phyloP scores from a whole-genome alignment of 2,888 invertebrate genomes.

The Drosophila quinaria region DNA sequence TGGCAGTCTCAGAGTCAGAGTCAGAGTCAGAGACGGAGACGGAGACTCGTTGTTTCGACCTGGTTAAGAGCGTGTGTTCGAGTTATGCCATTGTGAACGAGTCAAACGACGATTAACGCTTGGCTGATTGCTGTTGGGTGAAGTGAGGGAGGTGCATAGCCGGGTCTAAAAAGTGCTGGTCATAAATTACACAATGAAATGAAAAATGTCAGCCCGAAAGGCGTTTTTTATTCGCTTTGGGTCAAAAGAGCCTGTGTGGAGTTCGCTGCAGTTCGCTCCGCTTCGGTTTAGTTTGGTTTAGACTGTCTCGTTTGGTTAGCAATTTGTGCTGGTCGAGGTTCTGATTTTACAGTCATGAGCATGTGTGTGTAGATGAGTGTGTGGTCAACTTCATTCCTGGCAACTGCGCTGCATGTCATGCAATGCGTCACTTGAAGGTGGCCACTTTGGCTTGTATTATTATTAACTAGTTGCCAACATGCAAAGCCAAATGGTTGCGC shows the following conservation, averaged over 20 bases:
- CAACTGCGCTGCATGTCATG: slow-evolving; percentile 57
- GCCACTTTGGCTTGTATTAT: slow-evolving; percentile 48
- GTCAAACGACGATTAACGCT: slow-evolving; percentile 83
- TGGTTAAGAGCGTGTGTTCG: slow-evolving; percentile 33
- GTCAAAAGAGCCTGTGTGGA: slow-evolving; percentile 25
- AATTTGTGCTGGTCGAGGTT: slow-evolving; percentile 26
- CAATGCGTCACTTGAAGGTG: slow-evolving; percentile 69
- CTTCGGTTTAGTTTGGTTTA: slow-evolving; percentile 20
- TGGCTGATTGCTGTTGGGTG: slow-evolving; percentile 68
- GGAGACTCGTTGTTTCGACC: slow-evolving; percentile 20
- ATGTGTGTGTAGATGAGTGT: slow-evolving; percentile 17
- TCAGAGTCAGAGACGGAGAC: slow-evolving; percentile 4
- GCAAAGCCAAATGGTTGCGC: slow-evolving; percentile 63
- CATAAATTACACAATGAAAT: slow-evolving; percentile 76
- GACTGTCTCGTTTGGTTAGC: slow-evolving; percentile 11
- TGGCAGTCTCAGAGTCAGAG: slow-evolving; percentile 61
- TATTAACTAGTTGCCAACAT: slow-evolving; percentile 81
- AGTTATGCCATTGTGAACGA: slow-evolving; percentile 70
- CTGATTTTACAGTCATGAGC: slow-evolving; percentile 38
- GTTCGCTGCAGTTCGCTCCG: slow-evolving; percentile 25
- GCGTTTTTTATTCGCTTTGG: slow-evolving; percentile 15
- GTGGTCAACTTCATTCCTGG: slow-evolving; percentile 44
- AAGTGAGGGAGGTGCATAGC: background rate
- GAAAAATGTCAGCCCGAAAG: slow-evolving; percentile 63
- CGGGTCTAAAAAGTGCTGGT: slow-evolving; percentile 73